These are phyloP conservation scores for Drosophila diplacantha DNA, from an alignment of 2,888 invertebrate genomes.

Conservation along the genomic window DNA sequence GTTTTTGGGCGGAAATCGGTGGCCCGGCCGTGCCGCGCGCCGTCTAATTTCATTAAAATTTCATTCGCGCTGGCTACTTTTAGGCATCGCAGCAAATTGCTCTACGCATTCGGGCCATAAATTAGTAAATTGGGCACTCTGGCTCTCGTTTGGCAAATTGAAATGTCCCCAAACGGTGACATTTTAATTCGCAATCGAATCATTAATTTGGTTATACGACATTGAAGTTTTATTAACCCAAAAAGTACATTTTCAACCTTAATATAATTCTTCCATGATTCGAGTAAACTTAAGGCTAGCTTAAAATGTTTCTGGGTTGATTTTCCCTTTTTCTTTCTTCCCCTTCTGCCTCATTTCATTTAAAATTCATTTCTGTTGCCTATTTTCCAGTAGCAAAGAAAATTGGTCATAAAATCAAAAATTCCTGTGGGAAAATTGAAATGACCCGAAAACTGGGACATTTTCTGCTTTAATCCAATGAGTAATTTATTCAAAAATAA, in stretches of 20 bases:
- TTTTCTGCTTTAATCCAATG: neutral
- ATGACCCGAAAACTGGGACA: neutral
- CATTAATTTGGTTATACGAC: conserved; percentile 1
- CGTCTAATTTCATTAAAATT: conserved; percentile 41
- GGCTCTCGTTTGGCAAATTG: conserved; percentile 7
- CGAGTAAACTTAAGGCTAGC: neutral
- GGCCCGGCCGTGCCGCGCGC: conserved; percentile 2
- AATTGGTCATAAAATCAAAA: neutral
- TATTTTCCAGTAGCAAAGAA: conserved; percentile 5
- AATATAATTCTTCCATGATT: neutral
- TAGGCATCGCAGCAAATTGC: conserved; percentile 10
- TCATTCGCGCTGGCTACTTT: conserved; percentile 26
- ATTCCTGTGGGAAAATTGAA: conserved; percentile 1
- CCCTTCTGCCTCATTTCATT: neutral
- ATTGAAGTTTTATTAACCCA: neutral
- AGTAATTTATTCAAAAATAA: neutral
- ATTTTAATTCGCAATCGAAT: conserved; percentile 15
- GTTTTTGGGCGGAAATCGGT: conserved; percentile 39
- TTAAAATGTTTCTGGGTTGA: neutral
- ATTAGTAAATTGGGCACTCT: conserved; percentile 22
- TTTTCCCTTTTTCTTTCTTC: neutral
- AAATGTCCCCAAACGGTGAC: conserved; percentile 15
- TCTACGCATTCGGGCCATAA: conserved; percentile 20
- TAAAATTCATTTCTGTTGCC: neutral
- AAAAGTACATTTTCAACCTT: neutral